Percentiles rank a stretch among this genome's conserved stretches.
These are phyloP conservation scores for Enteromius trimaculatus DNA, from an alignment of 2,797 vertebrate species.

Conservation along the genomic window DNA sequence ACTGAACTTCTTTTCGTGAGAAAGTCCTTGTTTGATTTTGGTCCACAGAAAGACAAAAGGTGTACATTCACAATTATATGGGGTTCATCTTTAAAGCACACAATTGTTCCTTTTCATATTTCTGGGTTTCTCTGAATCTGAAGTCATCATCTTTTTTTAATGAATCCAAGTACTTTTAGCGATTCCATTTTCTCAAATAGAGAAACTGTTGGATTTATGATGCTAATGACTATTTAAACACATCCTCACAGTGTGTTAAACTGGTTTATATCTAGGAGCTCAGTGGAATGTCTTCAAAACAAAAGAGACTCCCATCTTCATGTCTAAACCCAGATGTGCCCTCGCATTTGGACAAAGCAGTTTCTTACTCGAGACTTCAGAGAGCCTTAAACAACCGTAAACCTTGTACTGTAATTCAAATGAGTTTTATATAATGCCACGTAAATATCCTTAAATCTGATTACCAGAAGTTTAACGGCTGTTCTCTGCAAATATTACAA, in stretches of 20 bases:
- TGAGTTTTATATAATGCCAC: background rate
- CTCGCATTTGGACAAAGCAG: background rate
- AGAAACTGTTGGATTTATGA: background rate
- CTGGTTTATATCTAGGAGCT: conserved; percentile 30
- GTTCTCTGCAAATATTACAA: background rate
- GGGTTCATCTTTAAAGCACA: conserved; percentile 45
- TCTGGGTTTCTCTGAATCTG: background rate
- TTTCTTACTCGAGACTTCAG: background rate
- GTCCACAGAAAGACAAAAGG: background rate
- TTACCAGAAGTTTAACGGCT: background rate
- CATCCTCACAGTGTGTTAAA: background rate
- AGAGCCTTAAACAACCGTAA: background rate
- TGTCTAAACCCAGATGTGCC: conserved; percentile 40
- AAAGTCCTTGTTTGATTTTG: conserved; percentile 8
- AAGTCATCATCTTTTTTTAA: background rate
- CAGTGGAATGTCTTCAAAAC: conserved; percentile 41
- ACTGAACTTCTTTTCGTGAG: background rate
- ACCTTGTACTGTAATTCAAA: background rate
- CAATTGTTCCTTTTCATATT: background rate
- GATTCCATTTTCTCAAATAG: background rate
- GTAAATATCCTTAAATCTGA: background rate
- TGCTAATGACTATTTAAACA: background rate
- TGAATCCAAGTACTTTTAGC: background rate
- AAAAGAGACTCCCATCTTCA: conserved; percentile 42
- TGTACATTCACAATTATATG: conserved; percentile 6